Percentiles rank a stretch among this genome's conserved stretches.
These are phyloP conservation scores for Argya squamiceps DNA, from an alignment of 2,797 vertebrate genomes.

Conservation along the genomic window DNA sequence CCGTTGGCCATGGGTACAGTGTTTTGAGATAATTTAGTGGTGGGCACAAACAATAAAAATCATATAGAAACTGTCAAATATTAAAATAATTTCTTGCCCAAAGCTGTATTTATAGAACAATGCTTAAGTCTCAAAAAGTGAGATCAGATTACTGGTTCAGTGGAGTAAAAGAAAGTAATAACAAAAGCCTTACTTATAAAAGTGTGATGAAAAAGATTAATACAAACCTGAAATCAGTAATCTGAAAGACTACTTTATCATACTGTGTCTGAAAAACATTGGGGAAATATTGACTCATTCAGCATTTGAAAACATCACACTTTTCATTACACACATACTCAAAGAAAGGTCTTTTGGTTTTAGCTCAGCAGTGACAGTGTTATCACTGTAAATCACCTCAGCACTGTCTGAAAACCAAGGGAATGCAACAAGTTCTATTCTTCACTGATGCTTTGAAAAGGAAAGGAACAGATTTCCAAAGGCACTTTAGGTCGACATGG, in stretches of 20 bases:
- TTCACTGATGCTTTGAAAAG: background rate
- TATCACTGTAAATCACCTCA: constrained; percentile 17
- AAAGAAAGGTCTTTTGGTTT: background rate
- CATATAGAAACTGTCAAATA: background rate
- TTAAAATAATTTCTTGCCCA: background rate
- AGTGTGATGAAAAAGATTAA: constrained; percentile 43
- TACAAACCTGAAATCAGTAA: constrained; percentile 15
- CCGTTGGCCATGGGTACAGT: background rate
- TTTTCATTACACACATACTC: background rate
- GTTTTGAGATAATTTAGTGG: constrained; percentile 38
- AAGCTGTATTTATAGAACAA: background rate
- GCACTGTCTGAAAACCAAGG: background rate
- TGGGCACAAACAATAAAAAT: constrained; percentile 17
- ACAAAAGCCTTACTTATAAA: constrained; percentile 10
- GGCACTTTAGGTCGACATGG: accelerated
- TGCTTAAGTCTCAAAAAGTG: background rate
- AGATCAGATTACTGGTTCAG: constrained; percentile 10
- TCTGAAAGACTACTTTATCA: constrained; percentile 25
- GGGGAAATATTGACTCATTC: constrained; percentile 16
- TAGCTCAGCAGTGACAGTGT: background rate
- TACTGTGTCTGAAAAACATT: background rate
- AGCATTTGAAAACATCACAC: background rate
- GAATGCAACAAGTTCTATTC: background rate
- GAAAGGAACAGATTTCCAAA: background rate
- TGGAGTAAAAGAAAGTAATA: constrained; percentile 14